A percentile compares a stretch with the other conserved stretches of the same genome.
Evolutionary conservation across 2,888 invertebrate genomes (phyloP).

Genomic region (Sthenelais limicola): DNA sequence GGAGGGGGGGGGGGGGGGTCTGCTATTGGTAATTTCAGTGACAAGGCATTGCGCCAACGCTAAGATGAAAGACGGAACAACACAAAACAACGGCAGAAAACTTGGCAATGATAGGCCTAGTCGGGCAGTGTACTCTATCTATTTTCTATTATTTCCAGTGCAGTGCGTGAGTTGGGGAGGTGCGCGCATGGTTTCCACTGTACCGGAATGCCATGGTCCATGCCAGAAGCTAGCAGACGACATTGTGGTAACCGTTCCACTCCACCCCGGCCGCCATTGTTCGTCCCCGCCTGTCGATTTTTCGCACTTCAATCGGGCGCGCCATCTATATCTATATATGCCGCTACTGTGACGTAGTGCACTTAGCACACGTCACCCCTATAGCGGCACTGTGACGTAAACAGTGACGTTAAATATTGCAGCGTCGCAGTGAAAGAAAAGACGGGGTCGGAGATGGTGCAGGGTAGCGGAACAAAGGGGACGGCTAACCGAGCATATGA

Average conservation of each 20-base stretch:
- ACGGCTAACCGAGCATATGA: conserved; percentile 3
- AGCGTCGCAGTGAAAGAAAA: conserved; percentile 19
- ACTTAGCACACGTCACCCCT: not conserved
- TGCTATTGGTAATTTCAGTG: not conserved
- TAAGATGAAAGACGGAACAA: not conserved
- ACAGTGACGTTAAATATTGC: conserved; percentile 32
- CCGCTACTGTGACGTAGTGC: not conserved
- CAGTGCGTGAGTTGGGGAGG: not conserved
- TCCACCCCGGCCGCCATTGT: conserved; percentile 18
- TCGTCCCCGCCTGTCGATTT: not conserved
- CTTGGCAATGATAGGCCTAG: not conserved
- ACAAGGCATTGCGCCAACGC: not conserved
- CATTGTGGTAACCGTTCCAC: no score
- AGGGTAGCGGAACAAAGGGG: no score
- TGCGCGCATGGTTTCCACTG: not conserved
- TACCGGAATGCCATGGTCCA: conserved; percentile 1
- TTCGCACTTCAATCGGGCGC: not conserved
- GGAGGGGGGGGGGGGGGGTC: not conserved
- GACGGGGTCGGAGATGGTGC: conserved; percentile 3
- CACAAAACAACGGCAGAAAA: not conserved
- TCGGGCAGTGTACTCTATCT: conserved; percentile 4
- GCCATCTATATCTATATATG: not conserved
- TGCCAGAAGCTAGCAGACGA: no score
- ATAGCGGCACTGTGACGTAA: not conserved
- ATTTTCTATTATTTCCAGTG: conserved; percentile 29